Evolutionary conservation across 1,140 invertebrate species (phyloP).

Genomic region (Macrocentrus cingulum): DNA sequence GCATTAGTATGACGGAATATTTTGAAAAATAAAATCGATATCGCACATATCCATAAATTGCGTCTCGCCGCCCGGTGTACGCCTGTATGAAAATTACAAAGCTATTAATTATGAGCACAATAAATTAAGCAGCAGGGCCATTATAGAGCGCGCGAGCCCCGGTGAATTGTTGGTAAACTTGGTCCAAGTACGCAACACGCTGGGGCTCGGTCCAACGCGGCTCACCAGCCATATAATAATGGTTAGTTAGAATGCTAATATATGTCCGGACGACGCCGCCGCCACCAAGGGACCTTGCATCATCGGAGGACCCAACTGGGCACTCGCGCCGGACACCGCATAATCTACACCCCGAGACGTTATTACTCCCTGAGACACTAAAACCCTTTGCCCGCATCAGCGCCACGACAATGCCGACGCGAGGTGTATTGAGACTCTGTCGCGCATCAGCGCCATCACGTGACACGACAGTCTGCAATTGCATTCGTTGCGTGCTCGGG

Average conservation of each 20-base stretch:
- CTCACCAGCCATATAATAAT: conserved; percentile 59
- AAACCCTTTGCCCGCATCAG: conserved; percentile 37
- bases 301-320: conserved; percentile 59
- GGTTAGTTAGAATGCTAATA: conserved; percentile 60
- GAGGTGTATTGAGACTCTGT: too few species aligned
- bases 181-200: conserved; percentile 58
- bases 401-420: neutral
- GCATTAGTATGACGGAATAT: too few species aligned
- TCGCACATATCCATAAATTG: conserved; percentile 47
- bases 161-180: conserved; percentile 62
- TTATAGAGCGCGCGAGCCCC: conserved; percentile 54
- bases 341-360: conserved; percentile 58
- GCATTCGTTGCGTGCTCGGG: conserved; percentile 47
- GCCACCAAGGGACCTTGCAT: conserved; percentile 59
- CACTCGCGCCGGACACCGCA: conserved; percentile 55
- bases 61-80: conserved; percentile 27
- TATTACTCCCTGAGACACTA: conserved; percentile 59
- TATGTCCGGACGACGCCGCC: conserved; percentile 54
- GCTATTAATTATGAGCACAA: conserved; percentile 59
- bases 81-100: conserved; percentile 60
- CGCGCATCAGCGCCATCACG: neutral
- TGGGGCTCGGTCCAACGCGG: conserved; percentile 50
- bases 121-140: conserved; percentile 59
- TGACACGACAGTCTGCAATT: conserved; percentile 14
- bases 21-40: conserved; percentile 38